These are phyloP conservation scores for Vespertilio murinus DNA, from an alignment of 2,797 vertebrate species.

Conservation along the genomic window DNA sequence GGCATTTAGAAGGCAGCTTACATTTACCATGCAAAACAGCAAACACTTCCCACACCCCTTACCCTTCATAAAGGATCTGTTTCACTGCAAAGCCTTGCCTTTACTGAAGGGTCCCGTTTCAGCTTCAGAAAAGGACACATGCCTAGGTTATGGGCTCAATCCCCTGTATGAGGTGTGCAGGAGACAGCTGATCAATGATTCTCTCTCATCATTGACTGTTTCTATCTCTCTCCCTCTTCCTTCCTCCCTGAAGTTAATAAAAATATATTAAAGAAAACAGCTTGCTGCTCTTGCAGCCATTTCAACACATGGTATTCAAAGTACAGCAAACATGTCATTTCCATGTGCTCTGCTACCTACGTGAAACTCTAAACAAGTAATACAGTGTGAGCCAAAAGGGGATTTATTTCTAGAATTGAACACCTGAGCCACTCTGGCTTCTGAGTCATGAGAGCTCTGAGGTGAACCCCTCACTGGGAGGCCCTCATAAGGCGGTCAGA, in stretches of 20 bases:
- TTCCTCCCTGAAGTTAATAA: too few species aligned
- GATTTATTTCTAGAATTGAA: constrained; percentile 42
- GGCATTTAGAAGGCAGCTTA: not conserved
- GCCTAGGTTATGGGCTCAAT: too few species aligned
- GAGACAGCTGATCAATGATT: too few species aligned
- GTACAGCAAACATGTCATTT: not conserved
- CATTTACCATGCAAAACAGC: not conserved
- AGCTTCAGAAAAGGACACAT: too few species aligned
- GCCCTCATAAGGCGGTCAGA: not conserved
- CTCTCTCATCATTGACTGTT: too few species aligned
- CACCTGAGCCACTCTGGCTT: constrained; percentile 16
- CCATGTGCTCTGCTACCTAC: not conserved
- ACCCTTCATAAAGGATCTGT: not conserved
- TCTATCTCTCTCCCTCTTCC: too few species aligned
- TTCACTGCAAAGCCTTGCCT: not conserved
- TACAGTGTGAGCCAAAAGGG: not conserved
- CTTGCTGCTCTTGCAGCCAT: not conserved
- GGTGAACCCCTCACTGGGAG: not conserved
- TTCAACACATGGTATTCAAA: constrained; percentile 22
- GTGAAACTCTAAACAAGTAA: constrained; percentile 34
- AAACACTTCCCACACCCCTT: not conserved
- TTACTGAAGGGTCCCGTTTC: not conserved
- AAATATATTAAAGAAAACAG: not conserved
- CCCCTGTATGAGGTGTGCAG: too few species aligned
- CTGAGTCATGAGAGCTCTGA: not conserved